A percentile compares a stretch with the other conserved stretches of the same genome.
These are phyloP conservation scores for Diorhabda carinulata DNA, from an alignment of 1,140 invertebrate species.

Conservation along the genomic window DNA sequence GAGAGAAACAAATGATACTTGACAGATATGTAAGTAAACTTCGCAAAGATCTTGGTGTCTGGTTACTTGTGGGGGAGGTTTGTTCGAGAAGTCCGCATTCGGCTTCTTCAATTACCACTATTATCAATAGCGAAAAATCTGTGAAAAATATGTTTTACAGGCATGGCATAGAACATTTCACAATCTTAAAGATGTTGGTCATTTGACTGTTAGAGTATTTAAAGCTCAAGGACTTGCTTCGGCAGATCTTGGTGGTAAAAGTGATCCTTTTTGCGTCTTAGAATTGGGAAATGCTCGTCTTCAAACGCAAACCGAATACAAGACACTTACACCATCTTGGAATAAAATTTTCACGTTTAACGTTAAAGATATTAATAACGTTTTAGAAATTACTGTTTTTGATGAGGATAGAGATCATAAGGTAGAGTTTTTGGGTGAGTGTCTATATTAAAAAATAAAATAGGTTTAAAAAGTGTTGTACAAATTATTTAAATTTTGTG, in stretches of 20 bases:
- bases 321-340: slow-evolving; percentile 94
- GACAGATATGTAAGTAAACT: slow-evolving; percentile 72
- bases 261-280: slow-evolving; percentile 96
- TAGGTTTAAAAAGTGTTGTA: not conserved
- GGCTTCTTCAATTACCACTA: too few species aligned
- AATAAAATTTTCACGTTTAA: slow-evolving; percentile 98
- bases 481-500: not conserved
- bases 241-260: slow-evolving; percentile 88
- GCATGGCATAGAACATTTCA: slow-evolving; percentile 65
- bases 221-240: slow-evolving; percentile 84
- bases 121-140: not conserved
- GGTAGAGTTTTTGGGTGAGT: slow-evolving; percentile 87
- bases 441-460: not conserved
- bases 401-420: slow-evolving; percentile 98
- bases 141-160: slow-evolving; percentile 45
- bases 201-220: slow-evolving; percentile 86
- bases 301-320: slow-evolving; percentile 98
- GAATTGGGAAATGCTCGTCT: slow-evolving; percentile 91
- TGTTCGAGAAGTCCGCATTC: too few species aligned
- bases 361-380: slow-evolving; percentile 95
- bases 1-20: slow-evolving; percentile 61
- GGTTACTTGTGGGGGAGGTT: too few species aligned
- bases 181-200: slow-evolving; percentile 78
- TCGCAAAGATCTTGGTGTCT: not conserved
- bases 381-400: slow-evolving; percentile 95